These are phyloP conservation scores for Smittia sp. DNA, from an alignment of 2,888 invertebrate species.

Conservation along the genomic window DNA sequence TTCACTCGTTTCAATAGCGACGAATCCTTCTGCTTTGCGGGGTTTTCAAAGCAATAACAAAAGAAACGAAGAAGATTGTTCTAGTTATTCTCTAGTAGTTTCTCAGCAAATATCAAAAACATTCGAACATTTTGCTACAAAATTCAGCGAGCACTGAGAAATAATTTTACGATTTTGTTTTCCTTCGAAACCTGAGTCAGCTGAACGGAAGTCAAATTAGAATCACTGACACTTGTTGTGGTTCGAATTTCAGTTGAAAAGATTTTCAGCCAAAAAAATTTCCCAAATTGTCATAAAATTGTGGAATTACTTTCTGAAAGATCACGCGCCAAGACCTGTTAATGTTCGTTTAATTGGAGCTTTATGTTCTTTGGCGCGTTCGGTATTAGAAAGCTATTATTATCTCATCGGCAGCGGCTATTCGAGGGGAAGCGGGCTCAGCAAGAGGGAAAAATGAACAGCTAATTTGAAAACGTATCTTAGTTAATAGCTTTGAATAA, in stretches of 20 bases:
- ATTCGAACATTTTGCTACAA: not conserved
- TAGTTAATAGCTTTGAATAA: not conserved
- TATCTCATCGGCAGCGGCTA: not conserved
- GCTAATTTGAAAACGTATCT: not conserved
- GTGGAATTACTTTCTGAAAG: not conserved
- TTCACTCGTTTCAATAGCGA: too few relatives aligned
- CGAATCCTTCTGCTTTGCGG: too few relatives aligned
- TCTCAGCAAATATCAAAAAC: not conserved
- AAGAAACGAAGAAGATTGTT: not conserved
- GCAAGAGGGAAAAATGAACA: not conserved
- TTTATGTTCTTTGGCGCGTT: constrained; percentile 34
- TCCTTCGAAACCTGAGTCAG: not conserved
- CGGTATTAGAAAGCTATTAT: not conserved
- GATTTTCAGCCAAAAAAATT: not conserved
- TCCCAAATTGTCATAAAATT: not conserved
- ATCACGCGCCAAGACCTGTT: constrained; percentile 29
- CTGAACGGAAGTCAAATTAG: not conserved
- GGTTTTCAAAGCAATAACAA: constrained; percentile 1
- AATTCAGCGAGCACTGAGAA: too few relatives aligned
- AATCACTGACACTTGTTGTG: not conserved
- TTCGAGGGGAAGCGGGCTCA: not conserved
- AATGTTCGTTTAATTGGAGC: constrained; percentile 32
- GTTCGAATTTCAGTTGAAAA: not conserved
- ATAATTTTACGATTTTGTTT: not conserved
- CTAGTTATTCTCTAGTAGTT: not conserved